phyloP scores from a whole-genome alignment of 2,888 invertebrate genomes.

The Spatulosminthurus flaviceps region DNA sequence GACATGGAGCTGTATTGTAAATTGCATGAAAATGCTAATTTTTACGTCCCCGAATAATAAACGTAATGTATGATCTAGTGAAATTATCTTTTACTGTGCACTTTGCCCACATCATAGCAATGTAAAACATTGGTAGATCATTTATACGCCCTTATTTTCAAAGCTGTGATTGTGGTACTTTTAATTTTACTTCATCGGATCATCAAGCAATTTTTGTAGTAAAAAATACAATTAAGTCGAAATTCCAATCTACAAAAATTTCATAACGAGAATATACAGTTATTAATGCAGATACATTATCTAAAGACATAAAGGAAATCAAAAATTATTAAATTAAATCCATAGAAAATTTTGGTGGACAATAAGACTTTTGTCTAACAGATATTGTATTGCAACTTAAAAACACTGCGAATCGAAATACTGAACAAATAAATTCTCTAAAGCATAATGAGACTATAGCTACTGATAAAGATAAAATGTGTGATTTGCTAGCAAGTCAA shows the following conservation, averaged over 20 bases:
- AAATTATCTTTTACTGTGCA: too few species aligned
- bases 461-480: background rate
- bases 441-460: background rate
- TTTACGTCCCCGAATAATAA: too few species aligned
- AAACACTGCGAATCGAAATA: too few species aligned
- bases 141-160: background rate
- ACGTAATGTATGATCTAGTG: too few species aligned
- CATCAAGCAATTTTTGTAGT: background rate
- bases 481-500: background rate
- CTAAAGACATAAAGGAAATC: too few species aligned
- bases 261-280: background rate
- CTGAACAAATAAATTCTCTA: background rate
- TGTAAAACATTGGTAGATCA: slow-evolving; percentile 2
- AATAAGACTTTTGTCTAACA: too few species aligned
- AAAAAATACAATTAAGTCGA: background rate
- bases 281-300: background rate
- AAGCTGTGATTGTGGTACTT: background rate
- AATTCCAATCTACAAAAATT: background rate
- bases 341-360: too few species aligned
- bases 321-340: too few species aligned
- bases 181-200: background rate
- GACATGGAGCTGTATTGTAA: too few species aligned
- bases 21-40: too few species aligned
- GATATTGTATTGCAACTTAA: background rate
- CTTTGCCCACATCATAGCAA: too few species aligned